Conservation (phyloP, 2,113 vertebrate genomes). For the Gnathonemus echidnorhynchus region DNA sequence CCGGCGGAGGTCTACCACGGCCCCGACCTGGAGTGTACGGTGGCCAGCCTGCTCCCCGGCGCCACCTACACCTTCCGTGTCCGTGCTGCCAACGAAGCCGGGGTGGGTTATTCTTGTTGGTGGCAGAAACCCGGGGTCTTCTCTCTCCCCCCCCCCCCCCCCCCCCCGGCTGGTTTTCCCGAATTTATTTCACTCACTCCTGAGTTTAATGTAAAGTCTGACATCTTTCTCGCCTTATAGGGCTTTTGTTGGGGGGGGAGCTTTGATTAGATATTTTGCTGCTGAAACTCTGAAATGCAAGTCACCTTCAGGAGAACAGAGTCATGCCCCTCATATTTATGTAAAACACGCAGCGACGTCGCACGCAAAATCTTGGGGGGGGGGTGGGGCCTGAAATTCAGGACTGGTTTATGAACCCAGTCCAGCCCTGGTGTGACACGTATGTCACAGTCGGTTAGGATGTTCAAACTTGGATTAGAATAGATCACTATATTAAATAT, state of each 20-base stretch:
- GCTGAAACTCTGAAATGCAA: not conserved
- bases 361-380: not conserved
- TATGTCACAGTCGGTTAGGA: not conserved
- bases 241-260: not conserved
- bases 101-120: slow-evolving; percentile 64
- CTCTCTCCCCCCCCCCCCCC: too few relatives aligned
- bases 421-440: not conserved
- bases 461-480: not conserved
- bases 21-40: slow-evolving; percentile 76
- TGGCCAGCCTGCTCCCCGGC: slow-evolving; percentile 82
- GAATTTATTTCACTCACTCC: not conserved
- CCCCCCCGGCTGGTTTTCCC: not conserved
- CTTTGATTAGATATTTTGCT: not conserved
- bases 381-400: not conserved
- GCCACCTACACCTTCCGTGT: slow-evolving; percentile 80
- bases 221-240: not conserved
- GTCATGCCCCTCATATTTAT: not conserved
- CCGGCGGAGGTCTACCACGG: slow-evolving; percentile 79
- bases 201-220: not conserved
- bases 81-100: slow-evolving; percentile 81
- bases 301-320: not conserved
- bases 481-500: not conserved
- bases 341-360: not conserved
- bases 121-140: not conserved
- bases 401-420: not conserved